Evolutionary conservation across 2,888 invertebrate genomes (phyloP), one percentile per base, ranked within the genome.

Genomic region (Oscheius onirici): DNA sequence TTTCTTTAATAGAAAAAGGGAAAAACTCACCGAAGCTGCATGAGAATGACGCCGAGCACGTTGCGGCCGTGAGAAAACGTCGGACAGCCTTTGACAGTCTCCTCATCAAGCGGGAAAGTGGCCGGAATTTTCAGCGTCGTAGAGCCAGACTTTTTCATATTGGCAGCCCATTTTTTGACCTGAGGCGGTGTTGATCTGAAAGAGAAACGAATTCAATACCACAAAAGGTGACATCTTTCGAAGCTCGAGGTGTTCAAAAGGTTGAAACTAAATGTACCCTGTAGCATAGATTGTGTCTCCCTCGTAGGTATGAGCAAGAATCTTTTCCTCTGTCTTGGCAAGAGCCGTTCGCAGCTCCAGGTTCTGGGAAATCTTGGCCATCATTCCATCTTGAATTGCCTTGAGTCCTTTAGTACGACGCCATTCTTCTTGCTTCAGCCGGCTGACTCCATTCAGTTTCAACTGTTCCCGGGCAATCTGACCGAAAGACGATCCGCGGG

Each of bases 11-110:
- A 17, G 6, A 40, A 28, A 17, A 41, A 52, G n/a, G 8, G n/a
- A 40, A 22, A 22, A 40, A 49, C 20, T 13, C 5, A 72, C 71
- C 76, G 26, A 3, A 80, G 57, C 54, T 74, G 77, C 80, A 80
- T 80, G 46, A 80, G 60, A 58, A 80, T 80, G 6, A 80, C 78
- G 41, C 80, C 80, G 2, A 80, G 75, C n/a, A 80, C 43, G 44
- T 80, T 80, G 0, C 80, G 61, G 17, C 80, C 80, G 24, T 74
- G 28, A 1, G 74, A 74, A n/a, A 78, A 71, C 24, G 60, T 70
- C 15, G 80, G 80, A 46, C 73, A 73, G 17, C 63, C 34, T 41
- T 75, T 57, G 15, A 78, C 71, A 20, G 76, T 74, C 15, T 60
- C 63, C 17, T 74, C 70, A 24, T 67, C 60, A 2, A 80, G 69